phyloP scores from a whole-genome alignment of 2,797 vertebrate species.

The Intellagama lesueurii region DNA sequence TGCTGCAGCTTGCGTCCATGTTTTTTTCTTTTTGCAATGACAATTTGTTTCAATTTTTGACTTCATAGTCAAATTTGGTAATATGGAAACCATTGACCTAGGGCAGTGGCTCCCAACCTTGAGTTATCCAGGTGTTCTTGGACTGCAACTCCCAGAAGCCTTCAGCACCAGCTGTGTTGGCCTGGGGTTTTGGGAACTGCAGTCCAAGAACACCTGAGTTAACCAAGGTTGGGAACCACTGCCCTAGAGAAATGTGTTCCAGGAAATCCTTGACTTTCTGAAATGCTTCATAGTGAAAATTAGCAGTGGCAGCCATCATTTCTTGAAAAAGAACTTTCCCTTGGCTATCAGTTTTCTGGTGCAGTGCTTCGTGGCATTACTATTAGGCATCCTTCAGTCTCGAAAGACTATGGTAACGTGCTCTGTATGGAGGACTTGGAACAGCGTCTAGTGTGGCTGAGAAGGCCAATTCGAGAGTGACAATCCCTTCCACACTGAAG shows the following conservation, averaged over 20 bases:
- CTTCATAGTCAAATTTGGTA: not conserved
- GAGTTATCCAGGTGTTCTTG: no score
- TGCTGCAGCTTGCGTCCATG: not conserved
- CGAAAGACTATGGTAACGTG: no score
- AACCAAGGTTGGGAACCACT: no score
- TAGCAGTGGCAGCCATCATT: not conserved
- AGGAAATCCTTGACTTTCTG: not conserved
- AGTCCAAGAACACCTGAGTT: no score
- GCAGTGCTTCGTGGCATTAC: not conserved
- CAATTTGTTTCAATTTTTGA: not conserved
- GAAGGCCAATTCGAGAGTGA: no score
- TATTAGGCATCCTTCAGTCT: no score
- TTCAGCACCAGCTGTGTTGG: no score
- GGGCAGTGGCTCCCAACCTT: not conserved
- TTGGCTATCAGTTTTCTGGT: not conserved
- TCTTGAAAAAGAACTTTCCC: not conserved
- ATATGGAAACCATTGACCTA: not conserved
- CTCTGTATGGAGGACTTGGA: no score
- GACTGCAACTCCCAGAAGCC: no score
- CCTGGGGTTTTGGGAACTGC: no score
- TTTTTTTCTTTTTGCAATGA: not conserved
- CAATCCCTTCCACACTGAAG: no score
- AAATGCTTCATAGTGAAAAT: not conserved
- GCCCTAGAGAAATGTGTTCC: not conserved
- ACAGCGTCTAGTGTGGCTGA: no score